Conservation (phyloP, 2,113 vertebrate species). For the Martes martes region DNA sequence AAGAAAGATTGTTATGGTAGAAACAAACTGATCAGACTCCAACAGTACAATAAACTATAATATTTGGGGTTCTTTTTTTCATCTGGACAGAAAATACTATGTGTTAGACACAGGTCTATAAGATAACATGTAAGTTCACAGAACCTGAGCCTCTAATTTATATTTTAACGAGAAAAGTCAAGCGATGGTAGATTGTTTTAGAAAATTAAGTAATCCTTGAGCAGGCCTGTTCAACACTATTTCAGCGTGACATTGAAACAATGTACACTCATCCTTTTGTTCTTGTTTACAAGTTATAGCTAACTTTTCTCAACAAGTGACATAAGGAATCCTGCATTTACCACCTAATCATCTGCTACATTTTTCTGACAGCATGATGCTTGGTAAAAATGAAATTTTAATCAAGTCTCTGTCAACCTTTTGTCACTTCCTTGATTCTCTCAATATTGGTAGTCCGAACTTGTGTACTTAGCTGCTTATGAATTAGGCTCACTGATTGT, state of each 20-base stretch:
- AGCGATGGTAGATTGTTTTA: not conserved
- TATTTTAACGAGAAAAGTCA: not conserved
- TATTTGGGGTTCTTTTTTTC: not conserved
- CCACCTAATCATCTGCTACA: not conserved
- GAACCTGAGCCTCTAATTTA: not conserved
- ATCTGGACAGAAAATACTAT: not conserved
- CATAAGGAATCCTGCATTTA: constrained; percentile 25
- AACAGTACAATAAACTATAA: not conserved
- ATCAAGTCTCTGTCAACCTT: constrained; percentile 15
- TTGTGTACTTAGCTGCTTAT: not conserved
- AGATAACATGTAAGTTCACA: not conserved
- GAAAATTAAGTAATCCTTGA: not conserved
- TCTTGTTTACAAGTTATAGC: not conserved
- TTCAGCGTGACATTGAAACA: not conserved
- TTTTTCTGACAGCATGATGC: not conserved
- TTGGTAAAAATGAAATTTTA: constrained; percentile 39
- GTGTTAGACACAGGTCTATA: not conserved
- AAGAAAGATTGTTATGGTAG: not conserved
- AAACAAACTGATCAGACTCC: not conserved
- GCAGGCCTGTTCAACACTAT: not conserved
- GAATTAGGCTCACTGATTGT: not conserved
- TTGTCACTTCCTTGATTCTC: not conserved
- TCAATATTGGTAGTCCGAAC: not conserved
- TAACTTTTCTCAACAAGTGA: constrained; percentile 1
- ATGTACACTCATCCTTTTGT: not conserved